Evolutionary conservation across 2,113 vertebrate species (phyloP).

Genomic region (Rhynchopsitta pachyrhyncha): DNA sequence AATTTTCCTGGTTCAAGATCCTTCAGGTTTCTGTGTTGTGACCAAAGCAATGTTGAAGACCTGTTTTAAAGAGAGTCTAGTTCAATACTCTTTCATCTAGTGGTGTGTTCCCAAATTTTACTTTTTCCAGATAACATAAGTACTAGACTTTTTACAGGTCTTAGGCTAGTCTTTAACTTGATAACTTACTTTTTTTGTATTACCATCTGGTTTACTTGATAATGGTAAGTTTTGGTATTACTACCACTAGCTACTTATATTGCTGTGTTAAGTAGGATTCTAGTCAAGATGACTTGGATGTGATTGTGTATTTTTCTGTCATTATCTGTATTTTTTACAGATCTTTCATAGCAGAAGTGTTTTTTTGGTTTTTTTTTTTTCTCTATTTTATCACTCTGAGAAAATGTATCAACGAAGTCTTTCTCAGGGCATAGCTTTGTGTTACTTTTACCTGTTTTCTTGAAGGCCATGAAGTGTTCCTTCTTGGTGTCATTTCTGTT

Average conservation of each 20-base stretch:
- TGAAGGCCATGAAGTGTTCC: neutral
- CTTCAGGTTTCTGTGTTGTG: neutral
- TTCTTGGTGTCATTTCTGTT: neutral
- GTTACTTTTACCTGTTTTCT: neutral
- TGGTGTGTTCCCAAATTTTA: neutral
- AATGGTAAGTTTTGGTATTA: neutral
- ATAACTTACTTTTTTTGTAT: neutral
- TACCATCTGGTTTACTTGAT: neutral
- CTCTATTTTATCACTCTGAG: neutral
- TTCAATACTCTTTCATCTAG: neutral
- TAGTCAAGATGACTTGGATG: neutral
- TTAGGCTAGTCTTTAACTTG: neutral
- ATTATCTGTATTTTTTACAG: neutral
- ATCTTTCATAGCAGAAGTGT: neutral
- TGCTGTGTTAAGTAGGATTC: neutral
- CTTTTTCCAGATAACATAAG: neutral
- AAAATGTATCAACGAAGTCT: neutral
- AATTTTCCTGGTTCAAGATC: neutral
- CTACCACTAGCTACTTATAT: neutral
- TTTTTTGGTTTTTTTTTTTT: neutral
- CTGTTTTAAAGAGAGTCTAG: neutral
- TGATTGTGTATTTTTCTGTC: neutral
- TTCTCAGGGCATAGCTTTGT: neutral
- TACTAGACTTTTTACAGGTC: neutral
- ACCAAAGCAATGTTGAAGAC: neutral